Evolutionary conservation across 2,113 vertebrate species (phyloP).

Genomic region (Elgaria multicarinata): DNA sequence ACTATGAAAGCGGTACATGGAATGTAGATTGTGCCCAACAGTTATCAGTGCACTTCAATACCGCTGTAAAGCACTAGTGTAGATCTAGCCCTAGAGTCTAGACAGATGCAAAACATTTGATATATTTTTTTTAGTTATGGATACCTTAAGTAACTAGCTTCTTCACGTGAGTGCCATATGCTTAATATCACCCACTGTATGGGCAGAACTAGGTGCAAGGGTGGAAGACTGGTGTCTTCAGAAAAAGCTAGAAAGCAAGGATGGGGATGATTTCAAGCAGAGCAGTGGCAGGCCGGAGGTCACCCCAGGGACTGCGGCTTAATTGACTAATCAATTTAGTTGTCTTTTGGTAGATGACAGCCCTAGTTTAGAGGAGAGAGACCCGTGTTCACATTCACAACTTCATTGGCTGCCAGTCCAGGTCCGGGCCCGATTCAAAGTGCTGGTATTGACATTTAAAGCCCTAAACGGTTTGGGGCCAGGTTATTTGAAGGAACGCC

Average conservation of each 20-base stretch:
- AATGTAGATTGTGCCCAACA: too few relatives aligned
- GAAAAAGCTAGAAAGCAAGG: neutral
- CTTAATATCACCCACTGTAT: neutral
- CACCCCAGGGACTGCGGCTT: neutral
- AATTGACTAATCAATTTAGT: neutral
- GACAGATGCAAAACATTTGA: neutral
- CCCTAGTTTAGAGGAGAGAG: neutral
- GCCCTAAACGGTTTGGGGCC: too few relatives aligned
- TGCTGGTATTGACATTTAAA: too few relatives aligned
- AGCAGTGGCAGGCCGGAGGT: neutral
- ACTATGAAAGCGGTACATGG: too few relatives aligned
- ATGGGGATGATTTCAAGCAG: neutral
- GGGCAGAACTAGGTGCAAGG: neutral
- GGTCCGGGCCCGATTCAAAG: too few relatives aligned
- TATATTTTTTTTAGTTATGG: neutral
- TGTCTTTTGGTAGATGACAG: neutral
- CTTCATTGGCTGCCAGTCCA: too few relatives aligned
- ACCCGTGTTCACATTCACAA: neutral
- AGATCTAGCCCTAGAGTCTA: neutral
- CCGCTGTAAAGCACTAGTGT: too few relatives aligned
- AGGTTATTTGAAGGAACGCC: too few relatives aligned
- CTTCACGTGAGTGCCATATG: neutral
- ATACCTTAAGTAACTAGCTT: neutral
- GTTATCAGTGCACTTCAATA: too few relatives aligned
- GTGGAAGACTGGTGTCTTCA: neutral